phyloP scores from a whole-genome alignment of 2,113 vertebrate genomes.

The Scortum barcoo region DNA sequence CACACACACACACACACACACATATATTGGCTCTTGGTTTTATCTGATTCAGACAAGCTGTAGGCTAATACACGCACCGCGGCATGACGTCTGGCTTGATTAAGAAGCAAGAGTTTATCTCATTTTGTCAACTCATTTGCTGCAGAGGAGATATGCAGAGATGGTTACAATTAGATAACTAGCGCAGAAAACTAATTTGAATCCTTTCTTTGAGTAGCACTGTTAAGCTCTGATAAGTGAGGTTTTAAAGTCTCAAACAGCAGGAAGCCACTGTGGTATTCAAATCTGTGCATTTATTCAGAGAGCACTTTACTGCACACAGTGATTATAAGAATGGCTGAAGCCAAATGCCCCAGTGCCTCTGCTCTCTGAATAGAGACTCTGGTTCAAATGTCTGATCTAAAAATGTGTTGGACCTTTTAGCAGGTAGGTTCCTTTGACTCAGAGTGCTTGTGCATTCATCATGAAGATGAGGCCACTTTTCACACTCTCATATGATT shows the following conservation, averaged over 20 bases:
- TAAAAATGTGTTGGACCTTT: background rate
- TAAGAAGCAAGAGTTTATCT: conserved; percentile 44
- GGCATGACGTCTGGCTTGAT: conserved; percentile 31
- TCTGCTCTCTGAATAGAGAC: background rate
- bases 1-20: conserved; percentile 20
- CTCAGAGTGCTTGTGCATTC: background rate
- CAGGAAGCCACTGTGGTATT: conserved; percentile 2
- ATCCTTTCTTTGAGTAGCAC: background rate
- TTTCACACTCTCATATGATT: background rate
- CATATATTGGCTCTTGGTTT: conserved; percentile 14
- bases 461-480: background rate
- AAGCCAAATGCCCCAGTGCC: background rate
- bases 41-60: conserved; percentile 47
- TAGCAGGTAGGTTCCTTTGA: background rate
- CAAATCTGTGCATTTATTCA: background rate
- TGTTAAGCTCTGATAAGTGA: conserved; percentile 38
- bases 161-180: conserved; percentile 30
- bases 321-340: background rate
- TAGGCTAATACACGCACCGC: conserved; percentile 15
- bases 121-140: conserved; percentile 48
- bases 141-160: conserved; percentile 21
- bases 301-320: background rate
- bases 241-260: conserved; percentile 10
- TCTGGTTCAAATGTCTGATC: background rate
- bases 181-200: conserved; percentile 23